phyloP scores from a whole-genome alignment of 2,888 invertebrate genomes.

The Lycaena phlaeas region DNA sequence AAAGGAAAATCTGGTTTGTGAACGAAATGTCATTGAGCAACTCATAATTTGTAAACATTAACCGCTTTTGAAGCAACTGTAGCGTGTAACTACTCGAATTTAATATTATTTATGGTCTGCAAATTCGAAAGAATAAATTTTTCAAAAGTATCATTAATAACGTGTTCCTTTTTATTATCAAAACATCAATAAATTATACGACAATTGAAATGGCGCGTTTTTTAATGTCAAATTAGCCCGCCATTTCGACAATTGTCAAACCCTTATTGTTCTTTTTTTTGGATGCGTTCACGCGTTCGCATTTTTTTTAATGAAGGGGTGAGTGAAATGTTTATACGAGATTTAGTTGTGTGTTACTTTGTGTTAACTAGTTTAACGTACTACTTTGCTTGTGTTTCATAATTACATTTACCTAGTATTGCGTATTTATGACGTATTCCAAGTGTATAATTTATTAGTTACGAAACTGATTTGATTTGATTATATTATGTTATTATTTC shows the following conservation, averaged over 20 bases:
- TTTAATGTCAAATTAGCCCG: slow-evolving; percentile 66
- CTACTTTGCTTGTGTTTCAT: slow-evolving; percentile 9
- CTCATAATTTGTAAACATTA: slow-evolving; percentile 47
- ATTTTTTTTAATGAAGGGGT: slow-evolving; percentile 51
- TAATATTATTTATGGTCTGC: slow-evolving; percentile 51
- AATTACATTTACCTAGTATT: no score
- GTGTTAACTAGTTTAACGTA: slow-evolving; percentile 9
- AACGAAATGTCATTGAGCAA: not conserved
- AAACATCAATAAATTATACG: slow-evolving; percentile 65
- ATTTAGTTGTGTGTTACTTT: slow-evolving; percentile 16
- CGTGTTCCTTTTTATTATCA: slow-evolving; percentile 38
- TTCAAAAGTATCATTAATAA: slow-evolving; percentile 58
- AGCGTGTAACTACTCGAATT: slow-evolving; percentile 43
- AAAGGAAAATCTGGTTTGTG: no score
- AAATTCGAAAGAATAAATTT: slow-evolving; percentile 36
- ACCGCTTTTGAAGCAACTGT: slow-evolving; percentile 43
- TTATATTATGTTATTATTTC: no score
- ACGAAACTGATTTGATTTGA: no score
- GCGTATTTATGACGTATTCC: no score
- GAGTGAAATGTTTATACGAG: slow-evolving; percentile 32
- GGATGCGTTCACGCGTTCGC: slow-evolving; percentile 52
- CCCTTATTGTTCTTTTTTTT: slow-evolving; percentile 41
- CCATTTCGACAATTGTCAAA: slow-evolving; percentile 50
- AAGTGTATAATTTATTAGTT: no score
- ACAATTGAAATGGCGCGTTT: slow-evolving; percentile 65